Base-by-base conservation (phyloP, 2,888 invertebrate genomes). In the Andrena bicolor region DNA sequence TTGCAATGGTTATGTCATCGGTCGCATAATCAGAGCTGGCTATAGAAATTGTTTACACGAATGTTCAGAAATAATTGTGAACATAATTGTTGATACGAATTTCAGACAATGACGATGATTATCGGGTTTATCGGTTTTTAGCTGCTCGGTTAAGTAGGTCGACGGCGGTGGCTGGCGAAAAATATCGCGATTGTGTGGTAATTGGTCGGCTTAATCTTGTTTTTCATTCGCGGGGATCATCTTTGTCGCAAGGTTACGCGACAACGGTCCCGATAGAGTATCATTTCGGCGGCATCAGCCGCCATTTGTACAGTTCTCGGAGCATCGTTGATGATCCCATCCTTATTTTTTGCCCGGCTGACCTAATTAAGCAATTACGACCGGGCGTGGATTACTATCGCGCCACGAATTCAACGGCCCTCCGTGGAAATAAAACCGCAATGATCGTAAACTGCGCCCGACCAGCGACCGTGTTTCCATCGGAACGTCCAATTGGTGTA, bases 341-440 rank as follows among this genome's bases (percentile, higher is more conserved):
- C 35, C 68, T 68, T 60, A 76, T 30, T 80, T 72, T 76, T 76
- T 71, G 60, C 16, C 41, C 60, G 60, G 30, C 26, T 70, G 85
- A 85, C 83, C 86, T 70, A 88, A 88, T 88, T 88, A 83, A 76
- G 79, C 70, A 79, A 87, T 82, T 86, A 80, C 74, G 60, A 56
- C 30, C 28, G 35, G 58, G 53, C 71, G 65, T 80, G 60, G 82
- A 81, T 86, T 66, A 77, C 60, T 76, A 77, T 81, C 65, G 76
- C 53, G 64, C 53, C 76, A 35, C 60, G 77, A 83, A 83, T 80
- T 80, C 66, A 41, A 48, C 7, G 63, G 65, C 49, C 8, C 74
- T 20, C 30, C 72, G 28, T 48, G 63, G 63, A 78, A 81, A 76
- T 69, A 70, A 73, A 68, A 70, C 73, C 72, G 53, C 75, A 58